Conservation (phyloP, 2,888 invertebrate species). For the Amphipyra tragopoginis region DNA sequence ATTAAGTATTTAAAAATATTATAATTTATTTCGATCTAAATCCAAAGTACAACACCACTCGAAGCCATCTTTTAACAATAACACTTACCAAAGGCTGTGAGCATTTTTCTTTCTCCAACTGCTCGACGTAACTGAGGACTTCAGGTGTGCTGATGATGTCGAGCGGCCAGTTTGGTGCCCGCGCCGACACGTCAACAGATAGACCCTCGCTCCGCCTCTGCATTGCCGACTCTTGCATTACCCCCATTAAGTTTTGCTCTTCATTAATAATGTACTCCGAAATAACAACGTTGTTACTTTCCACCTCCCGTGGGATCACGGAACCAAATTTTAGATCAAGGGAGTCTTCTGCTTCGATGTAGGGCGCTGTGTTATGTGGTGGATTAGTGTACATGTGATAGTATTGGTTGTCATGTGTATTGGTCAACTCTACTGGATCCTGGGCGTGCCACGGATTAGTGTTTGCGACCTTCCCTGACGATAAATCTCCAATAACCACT, state of each 20-base stretch:
- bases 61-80: background rate
- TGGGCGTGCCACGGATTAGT: conserved; percentile 69
- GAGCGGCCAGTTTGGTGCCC: conserved; percentile 67
- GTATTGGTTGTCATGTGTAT: conserved; percentile 69
- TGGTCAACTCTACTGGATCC: conserved; percentile 69
- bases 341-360: conserved; percentile 82
- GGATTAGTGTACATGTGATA: conserved; percentile 71
- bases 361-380: conserved; percentile 76
- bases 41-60: no score
- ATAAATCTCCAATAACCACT: conserved; percentile 79
- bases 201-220: conserved; percentile 64
- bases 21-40: background rate
- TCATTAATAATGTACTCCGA: conserved; percentile 75
- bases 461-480: conserved; percentile 71
- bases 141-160: conserved; percentile 85
- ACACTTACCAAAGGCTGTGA: conserved; percentile 72
- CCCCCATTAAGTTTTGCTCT: conserved; percentile 51
- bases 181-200: conserved; percentile 75
- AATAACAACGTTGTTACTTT: conserved; percentile 76
- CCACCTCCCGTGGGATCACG: conserved; percentile 81
- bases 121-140: conserved; percentile 83
- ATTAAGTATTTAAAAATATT: background rate
- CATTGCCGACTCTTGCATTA: conserved; percentile 52
- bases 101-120: conserved; percentile 82
- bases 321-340: conserved; percentile 78